These are phyloP conservation scores for Latrodectus geometricus DNA, from an alignment of 1,140 invertebrate genomes.

Conservation along the genomic window DNA sequence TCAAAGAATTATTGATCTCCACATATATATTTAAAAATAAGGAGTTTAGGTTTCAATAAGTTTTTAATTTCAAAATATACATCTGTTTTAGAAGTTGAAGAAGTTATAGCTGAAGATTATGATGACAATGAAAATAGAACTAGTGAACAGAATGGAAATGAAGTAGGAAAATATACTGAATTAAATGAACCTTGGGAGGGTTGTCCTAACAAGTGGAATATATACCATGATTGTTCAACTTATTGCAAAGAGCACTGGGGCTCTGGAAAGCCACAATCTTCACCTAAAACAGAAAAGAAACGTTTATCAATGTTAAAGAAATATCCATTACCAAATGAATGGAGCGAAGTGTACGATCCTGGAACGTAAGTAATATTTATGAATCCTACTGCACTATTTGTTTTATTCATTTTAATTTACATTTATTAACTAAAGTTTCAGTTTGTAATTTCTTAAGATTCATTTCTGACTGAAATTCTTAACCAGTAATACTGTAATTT, in stretches of 20 bases:
- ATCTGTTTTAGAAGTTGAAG: conserved; percentile 70
- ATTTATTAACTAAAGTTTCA: no score
- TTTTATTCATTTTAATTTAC: no score
- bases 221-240: conserved; percentile 90
- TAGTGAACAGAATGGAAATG: conserved; percentile 16
- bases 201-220: conserved; percentile 97
- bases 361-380: conserved; percentile 76
- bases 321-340: conserved; percentile 91
- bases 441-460: no score
- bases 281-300: conserved; percentile 79
- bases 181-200: conserved; percentile 72
- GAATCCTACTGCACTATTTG: not conserved
- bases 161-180: not conserved
- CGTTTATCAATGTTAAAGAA: conserved; percentile 83
- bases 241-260: conserved; percentile 93
- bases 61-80: no score
- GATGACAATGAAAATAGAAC: conserved; percentile 71
- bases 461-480: no score
- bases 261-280: conserved; percentile 78
- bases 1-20: not conserved
- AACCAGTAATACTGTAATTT: no score
- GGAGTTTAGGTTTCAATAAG: conserved; percentile 16
- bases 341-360: conserved; percentile 94
- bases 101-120: conserved; percentile 90
- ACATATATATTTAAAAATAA: conserved; percentile 30